Evolutionary conservation across 2,113 vertebrate genomes (phyloP), one percentile per base, ranked within the genome.

Genomic region (Setophaga petechia): DNA sequence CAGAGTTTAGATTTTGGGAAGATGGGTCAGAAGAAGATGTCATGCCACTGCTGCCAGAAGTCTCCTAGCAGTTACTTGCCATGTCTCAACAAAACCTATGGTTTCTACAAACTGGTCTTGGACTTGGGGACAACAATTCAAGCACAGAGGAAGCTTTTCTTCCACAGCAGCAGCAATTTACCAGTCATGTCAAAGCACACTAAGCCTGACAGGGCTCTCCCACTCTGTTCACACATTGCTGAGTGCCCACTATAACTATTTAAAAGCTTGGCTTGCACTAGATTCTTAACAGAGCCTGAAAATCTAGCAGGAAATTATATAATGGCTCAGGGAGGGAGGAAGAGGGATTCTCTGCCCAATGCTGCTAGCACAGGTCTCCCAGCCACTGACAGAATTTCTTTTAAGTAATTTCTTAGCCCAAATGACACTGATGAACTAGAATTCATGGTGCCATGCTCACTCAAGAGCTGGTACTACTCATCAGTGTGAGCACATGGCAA

Each of bases 401-500:
- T 31, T n/a, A 20, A 52, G 22, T 2, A 2, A 69, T 66, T 89
- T 77, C 68, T 65, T 75, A 25, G 22, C 15, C 66, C 54, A 67
- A 90, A 82, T 33, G 18, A 44, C 66, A 59, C 7, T 74, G 16
- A 31, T 37, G 4, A 66, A 54, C 17, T 35, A 15, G 20, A 84
- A 10, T 11, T 28, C 23, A 24, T 1, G 1, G 10, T 69, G 24
- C 5, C 4, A 14, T 1, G 11, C 4, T 72, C 51, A 41, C 13
- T 25, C 31, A 55, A 39, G 27, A 79, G 33, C 39, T 23, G 18
- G 49, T 8, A 79, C 7, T 7, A 27, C 27, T 71, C 8, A 2
- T 2, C 20, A 44, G n/a, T 2, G 0, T 15, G 9, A 21, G 17
- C 4, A 3, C 22, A 77, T 4, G 5, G 47, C 39, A 72, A 23